Evolutionary conservation across 2,113 vertebrate genomes (phyloP).

Genomic region (Xenopus borealis): DNA sequence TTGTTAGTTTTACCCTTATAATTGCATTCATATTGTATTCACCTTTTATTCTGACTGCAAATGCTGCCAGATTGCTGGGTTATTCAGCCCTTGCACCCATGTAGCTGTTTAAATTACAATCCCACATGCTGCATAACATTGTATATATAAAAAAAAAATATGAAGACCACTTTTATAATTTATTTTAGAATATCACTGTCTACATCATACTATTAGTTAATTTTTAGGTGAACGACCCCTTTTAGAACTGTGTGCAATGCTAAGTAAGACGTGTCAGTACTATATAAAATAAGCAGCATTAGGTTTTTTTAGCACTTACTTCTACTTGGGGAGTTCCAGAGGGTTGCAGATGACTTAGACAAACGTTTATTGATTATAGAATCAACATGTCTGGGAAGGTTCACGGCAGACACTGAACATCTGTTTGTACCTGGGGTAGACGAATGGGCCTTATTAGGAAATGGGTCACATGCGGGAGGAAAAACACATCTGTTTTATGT

Average conservation of each 20-base stretch:
- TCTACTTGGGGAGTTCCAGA: conserved; percentile 99
- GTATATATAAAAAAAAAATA: no score
- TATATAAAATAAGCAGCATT: conserved; percentile 4
- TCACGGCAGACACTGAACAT: conserved; percentile 96
- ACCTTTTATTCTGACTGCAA: no score
- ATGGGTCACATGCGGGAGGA: not conserved
- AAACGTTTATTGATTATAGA: conserved; percentile 98
- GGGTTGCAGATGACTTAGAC: conserved; percentile 98
- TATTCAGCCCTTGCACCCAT: no score
- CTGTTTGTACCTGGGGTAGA: conserved; percentile 87
- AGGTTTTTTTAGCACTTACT: conserved; percentile 77
- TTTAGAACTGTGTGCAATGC: conserved; percentile 58
- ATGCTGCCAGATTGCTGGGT: no score
- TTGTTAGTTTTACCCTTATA: no score
- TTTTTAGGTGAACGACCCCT: conserved; percentile 51
- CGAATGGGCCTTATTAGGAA: not conserved
- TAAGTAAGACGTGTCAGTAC: conserved; percentile 51
- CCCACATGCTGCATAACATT: no score
- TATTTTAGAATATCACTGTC: no score
- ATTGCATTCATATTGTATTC: no score
- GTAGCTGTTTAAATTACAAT: no score
- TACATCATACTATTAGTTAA: no score
- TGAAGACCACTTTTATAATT: no score
- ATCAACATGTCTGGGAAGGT: conserved; percentile 98
- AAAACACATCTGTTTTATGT: not conserved